Percentiles rank a stretch among this genome's conserved stretches.
Evolutionary conservation across 2,888 invertebrate genomes (phyloP).

Genomic region (Sinohyriopsis cumingii): DNA sequence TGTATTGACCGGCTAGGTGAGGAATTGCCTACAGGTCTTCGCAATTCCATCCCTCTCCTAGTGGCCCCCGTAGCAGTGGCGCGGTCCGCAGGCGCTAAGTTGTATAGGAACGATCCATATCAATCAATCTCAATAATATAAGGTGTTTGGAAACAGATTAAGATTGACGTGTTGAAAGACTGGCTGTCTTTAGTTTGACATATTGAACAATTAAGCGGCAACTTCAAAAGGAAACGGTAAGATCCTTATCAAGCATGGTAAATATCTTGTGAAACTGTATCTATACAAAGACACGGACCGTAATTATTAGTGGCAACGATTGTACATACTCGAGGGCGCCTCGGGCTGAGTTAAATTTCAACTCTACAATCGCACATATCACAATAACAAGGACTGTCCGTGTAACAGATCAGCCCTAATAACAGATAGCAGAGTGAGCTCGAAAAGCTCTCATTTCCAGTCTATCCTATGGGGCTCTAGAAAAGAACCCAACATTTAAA

Average conservation of each 20-base stretch:
- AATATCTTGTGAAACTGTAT: slow-evolving; percentile 50
- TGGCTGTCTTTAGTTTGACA: slow-evolving; percentile 62
- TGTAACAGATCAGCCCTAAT: too few species aligned
- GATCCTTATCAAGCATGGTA: slow-evolving; percentile 57
- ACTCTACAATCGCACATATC: too few species aligned
- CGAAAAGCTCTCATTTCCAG: too few species aligned
- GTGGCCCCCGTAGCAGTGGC: slow-evolving; percentile 16
- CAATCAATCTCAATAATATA: slow-evolving; percentile 61
- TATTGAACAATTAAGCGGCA: slow-evolving; percentile 62
- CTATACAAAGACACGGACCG: slow-evolving; percentile 30
- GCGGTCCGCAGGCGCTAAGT: slow-evolving; percentile 45
- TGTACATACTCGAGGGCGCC: too few species aligned
- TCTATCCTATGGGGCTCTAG: too few species aligned
- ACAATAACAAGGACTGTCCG: too few species aligned
- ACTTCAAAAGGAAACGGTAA: slow-evolving; percentile 55
- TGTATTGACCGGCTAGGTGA: too few species aligned
- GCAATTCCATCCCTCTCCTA: slow-evolving; percentile 4
- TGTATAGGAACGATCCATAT: slow-evolving; percentile 53
- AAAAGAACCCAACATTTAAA: too few species aligned
- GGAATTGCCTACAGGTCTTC: too few species aligned
- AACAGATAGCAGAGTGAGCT: too few species aligned
- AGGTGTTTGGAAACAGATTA: slow-evolving; percentile 67
- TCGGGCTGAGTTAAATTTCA: too few species aligned
- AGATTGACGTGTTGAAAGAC: slow-evolving; percentile 63
- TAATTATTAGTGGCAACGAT: slow-evolving; percentile 18